phyloP scores from a whole-genome alignment of 2,797 vertebrate genomes.

The Rhinella marina region DNA sequence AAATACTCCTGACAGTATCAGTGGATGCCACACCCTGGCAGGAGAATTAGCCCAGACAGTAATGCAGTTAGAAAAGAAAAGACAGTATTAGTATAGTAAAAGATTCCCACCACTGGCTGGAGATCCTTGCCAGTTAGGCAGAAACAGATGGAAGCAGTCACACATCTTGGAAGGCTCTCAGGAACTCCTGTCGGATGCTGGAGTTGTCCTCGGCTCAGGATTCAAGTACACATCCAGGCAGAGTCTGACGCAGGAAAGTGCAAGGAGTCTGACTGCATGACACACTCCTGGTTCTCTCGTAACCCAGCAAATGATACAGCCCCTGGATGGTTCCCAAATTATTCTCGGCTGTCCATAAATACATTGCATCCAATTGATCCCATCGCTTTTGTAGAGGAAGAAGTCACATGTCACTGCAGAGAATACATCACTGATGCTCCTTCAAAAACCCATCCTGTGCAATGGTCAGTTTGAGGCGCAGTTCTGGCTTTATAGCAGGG shows the following conservation, averaged over 20 bases:
- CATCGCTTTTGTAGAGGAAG: constrained; percentile 41
- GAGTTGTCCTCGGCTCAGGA: constrained; percentile 67
- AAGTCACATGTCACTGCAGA: constrained; percentile 57
- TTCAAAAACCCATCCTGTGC: constrained; percentile 64
- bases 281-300: constrained; percentile 69
- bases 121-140: constrained; percentile 96
- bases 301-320: constrained; percentile 77
- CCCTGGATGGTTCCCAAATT: constrained; percentile 79
- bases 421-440: constrained; percentile 40
- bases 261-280: too few relatives aligned
- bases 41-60: constrained; percentile 59
- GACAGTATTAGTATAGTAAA: constrained; percentile 71
- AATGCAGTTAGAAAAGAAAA: constrained; percentile 68
- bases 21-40: constrained; percentile 71
- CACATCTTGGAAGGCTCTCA: constrained; percentile 85
- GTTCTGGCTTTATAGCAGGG: constrained; percentile 43
- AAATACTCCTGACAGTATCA: constrained; percentile 71
- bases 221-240: constrained; percentile 67
- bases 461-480: constrained; percentile 63
- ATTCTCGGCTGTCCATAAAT: constrained; percentile 75
- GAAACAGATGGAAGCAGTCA: constrained; percentile 97
- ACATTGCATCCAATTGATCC: constrained; percentile 74
- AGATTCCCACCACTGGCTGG: constrained; percentile 90
- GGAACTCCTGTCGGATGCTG: constrained; percentile 47
- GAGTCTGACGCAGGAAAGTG: constrained; percentile 74